Percentiles rank a stretch among this genome's conserved stretches.
These are phyloP conservation scores for Spodoptera litura DNA, from an alignment of 1,140 invertebrate genomes.

Conservation along the genomic window DNA sequence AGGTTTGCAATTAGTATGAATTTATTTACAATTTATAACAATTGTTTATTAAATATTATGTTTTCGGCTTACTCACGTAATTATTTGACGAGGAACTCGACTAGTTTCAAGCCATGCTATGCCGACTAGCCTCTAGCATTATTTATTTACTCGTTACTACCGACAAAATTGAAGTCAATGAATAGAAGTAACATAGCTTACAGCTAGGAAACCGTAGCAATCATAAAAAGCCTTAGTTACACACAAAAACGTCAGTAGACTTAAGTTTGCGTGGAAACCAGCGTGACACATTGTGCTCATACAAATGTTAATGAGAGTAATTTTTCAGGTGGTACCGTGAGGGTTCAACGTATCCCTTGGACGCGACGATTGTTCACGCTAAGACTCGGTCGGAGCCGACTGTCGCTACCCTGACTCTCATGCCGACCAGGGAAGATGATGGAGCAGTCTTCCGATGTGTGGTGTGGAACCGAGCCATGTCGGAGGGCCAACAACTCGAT, in stretches of 20 bases:
- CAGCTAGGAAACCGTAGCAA: too few relatives aligned
- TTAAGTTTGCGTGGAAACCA: neutral
- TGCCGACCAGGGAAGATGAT: constrained; percentile 93
- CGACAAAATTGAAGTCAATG: too few relatives aligned
- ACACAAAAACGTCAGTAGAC: too few relatives aligned
- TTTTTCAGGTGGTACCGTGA: constrained; percentile 89
- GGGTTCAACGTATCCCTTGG: constrained; percentile 88
- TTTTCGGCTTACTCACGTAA: too few relatives aligned
- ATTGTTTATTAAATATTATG: too few relatives aligned
- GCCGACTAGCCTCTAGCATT: too few relatives aligned
- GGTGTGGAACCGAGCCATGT: constrained; percentile 95
- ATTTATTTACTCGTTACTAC: too few relatives aligned
- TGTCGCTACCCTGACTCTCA: constrained; percentile 90
- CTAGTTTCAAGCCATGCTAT: too few relatives aligned
- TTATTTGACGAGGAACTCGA: too few relatives aligned
- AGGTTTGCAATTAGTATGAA: constrained; percentile 15
- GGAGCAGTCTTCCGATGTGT: constrained; percentile 93
- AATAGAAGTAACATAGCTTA: too few relatives aligned
- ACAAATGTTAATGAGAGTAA: neutral
- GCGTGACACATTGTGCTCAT: neutral
- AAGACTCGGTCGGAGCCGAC: constrained; percentile 90
- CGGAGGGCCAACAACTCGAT: constrained; percentile 91
- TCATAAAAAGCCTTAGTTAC: too few relatives aligned
- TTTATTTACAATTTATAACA: constrained; percentile 15
- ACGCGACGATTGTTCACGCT: constrained; percentile 89